Base-by-base conservation (phyloP, 2,888 invertebrate genomes). In the Carpatolechia fugitivella region DNA sequence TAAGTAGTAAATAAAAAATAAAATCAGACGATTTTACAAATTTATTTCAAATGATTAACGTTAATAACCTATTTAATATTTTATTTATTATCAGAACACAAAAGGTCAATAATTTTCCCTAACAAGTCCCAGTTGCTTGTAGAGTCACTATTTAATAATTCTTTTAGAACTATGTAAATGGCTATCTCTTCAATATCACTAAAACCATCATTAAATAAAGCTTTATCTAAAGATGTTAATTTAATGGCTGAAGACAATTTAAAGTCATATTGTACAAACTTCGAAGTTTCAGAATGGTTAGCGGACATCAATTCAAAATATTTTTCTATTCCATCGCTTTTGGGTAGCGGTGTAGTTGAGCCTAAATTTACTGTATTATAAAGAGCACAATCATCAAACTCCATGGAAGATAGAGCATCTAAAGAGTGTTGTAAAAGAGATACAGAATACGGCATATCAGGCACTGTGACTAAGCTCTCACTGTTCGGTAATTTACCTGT, bases 131-230 rank as follows among this genome's bases (percentile, higher is more conserved):
- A 35, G 38, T 59, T 52, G 54, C 38, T 33, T 29, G 31, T 48
- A 2, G 54, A 44, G 20, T 57, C 47, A 13, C 44, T 53, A 38
- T 56, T 55, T 3, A 60, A 14, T n/a, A 62, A 40, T 44, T 60
- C 57, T 16, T 50, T 52, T 24, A 62, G 14, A 16, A 63, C 44
- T 18, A 63, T 29, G 2, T 58, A 29, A 48, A 54, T 41, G 1
- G 20, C 44, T 20, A 44, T 20, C 20, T 44, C 44, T 44, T 44
- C 44, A 11, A 16, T 7, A 20, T 44, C 16, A 7, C 20, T 44
- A 6, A 40, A 40, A 16, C 13, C 16, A 40, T 40, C 13, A 11
- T 8, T 33, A 3, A 11, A 5, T 8, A 33, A 33, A 3, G 2
- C 8, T 6, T 8, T 6, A 33, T 33, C 33, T 11, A 11, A 11